These are phyloP conservation scores for Ramphastos sulfuratus DNA, from an alignment of 2,113 vertebrate species.

Conservation along the genomic window DNA sequence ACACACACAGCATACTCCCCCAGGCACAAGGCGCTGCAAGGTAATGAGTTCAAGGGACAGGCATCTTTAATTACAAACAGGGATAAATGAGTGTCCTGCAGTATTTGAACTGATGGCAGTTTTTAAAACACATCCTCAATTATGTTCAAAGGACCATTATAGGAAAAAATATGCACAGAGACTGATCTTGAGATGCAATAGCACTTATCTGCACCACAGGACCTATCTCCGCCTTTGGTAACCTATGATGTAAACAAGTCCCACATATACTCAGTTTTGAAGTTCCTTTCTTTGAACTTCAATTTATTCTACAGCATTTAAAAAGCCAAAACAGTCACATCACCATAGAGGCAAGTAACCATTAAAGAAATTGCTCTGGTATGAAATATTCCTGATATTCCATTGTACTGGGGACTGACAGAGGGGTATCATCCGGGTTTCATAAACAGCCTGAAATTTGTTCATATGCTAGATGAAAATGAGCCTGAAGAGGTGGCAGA, in stretches of 20 bases:
- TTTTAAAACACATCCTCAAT: background rate
- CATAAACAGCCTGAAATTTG: background rate
- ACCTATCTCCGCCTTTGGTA: background rate
- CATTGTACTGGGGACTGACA: background rate
- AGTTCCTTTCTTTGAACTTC: background rate
- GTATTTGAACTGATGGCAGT: background rate
- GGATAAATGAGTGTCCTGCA: background rate
- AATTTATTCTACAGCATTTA: background rate
- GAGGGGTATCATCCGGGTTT: background rate
- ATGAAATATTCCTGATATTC: background rate
- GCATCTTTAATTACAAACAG: background rate
- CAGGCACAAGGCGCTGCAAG: background rate
- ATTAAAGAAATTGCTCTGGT: background rate
- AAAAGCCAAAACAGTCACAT: background rate
- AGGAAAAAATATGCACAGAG: background rate
- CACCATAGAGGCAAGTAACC: background rate
- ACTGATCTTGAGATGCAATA: background rate
- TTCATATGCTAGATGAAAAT: background rate
- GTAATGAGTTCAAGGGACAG: constrained; percentile 12
- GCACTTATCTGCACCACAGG: background rate
- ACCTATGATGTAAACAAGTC: background rate
- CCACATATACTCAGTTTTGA: background rate
- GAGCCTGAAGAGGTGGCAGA: background rate
- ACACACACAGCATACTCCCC: background rate
- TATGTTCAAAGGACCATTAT: background rate